Percentiles rank a stretch among this genome's conserved stretches.
phyloP scores from a whole-genome alignment of 2,888 invertebrate genomes.

The Meteorus cinctellus region DNA sequence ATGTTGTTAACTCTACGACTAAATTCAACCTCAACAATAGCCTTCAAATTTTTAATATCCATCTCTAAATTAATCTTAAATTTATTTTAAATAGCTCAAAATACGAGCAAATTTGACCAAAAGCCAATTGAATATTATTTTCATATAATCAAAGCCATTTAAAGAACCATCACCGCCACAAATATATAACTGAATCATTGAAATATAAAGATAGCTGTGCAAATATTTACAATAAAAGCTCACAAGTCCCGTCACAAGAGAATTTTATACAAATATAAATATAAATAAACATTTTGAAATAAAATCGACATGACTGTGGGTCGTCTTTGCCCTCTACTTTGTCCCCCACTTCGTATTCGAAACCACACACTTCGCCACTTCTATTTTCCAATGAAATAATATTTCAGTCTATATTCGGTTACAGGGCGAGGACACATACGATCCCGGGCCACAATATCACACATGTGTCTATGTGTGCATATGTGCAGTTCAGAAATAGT shows the following conservation, averaged over 20 bases:
- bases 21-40: no score
- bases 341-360: neutral
- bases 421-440: conserved; percentile 33
- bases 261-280: no score
- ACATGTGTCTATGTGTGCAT: conserved; percentile 24
- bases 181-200: neutral
- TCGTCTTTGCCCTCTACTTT: neutral
- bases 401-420: conserved; percentile 43
- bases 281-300: conserved; percentile 18
- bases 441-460: conserved; percentile 32
- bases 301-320: conserved; percentile 22
- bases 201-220: neutral
- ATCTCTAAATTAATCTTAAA: neutral
- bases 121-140: neutral
- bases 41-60: neutral
- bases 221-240: conserved; percentile 38
- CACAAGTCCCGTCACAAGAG: conserved; percentile 20
- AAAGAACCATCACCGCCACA: neutral
- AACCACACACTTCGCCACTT: neutral
- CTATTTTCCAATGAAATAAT: conserved; percentile 41
- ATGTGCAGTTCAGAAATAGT: conserved; percentile 53
- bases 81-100: neutral
- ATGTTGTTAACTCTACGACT: no score
- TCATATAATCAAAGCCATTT: neutral
- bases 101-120: neutral